A percentile compares a stretch with the other conserved stretches of the same genome.
Evolutionary conservation across 2,113 vertebrate genomes (phyloP).

Genomic region (Rhombomys opimus): DNA sequence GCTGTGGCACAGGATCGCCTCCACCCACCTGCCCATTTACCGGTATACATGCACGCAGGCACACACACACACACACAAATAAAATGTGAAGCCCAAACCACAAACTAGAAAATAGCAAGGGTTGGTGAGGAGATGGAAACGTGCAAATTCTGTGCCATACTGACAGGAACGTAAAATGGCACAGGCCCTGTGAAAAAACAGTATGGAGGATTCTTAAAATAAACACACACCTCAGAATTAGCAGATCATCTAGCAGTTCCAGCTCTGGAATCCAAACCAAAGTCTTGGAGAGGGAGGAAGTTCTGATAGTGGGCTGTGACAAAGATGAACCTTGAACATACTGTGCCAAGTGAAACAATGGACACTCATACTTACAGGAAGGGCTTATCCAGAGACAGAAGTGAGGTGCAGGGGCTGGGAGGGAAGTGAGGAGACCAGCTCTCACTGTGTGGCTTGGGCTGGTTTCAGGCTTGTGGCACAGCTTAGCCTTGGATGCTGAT

Average conservation of each 20-base stretch:
- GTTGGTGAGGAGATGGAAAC: background rate
- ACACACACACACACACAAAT: background rate
- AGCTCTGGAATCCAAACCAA: background rate
- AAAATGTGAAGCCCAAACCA: background rate
- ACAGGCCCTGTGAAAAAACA: background rate
- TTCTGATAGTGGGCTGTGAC: background rate
- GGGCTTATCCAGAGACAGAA: background rate
- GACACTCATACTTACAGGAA: background rate
- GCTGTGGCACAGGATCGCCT: background rate
- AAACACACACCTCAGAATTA: background rate
- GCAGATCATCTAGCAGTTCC: background rate
- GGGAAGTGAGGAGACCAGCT: background rate
- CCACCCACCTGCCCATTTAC: background rate
- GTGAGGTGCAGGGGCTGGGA: background rate
- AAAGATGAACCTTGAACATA: slow-evolving; percentile 15
- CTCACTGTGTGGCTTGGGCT: background rate
- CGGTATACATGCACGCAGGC: background rate
- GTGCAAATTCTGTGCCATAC: background rate
- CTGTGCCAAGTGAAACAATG: background rate
- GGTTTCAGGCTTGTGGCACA: no score
- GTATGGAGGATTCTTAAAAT: background rate
- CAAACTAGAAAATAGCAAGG: background rate
- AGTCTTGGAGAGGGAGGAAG: slow-evolving; percentile 13
- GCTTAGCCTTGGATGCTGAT: background rate
- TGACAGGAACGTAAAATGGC: background rate